These are phyloP conservation scores for Synanthedon andrenaeformis DNA, from an alignment of 2,888 invertebrate genomes.

Conservation along the genomic window DNA sequence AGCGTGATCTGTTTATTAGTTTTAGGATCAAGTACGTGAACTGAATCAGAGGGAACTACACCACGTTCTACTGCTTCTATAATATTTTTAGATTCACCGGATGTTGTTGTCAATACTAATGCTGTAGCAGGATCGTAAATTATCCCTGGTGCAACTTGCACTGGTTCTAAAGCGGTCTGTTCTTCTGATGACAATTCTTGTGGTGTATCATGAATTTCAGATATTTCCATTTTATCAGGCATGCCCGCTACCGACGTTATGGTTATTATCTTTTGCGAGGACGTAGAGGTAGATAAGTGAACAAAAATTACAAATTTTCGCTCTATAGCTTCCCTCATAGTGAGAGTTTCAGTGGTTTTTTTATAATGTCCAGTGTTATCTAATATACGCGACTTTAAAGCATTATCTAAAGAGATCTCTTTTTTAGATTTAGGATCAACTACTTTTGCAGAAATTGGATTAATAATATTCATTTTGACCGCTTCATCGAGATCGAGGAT, in stretches of 20 bases:
- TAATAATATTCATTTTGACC: slow-evolving; percentile 85
- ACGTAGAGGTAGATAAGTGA: slow-evolving; percentile 47
- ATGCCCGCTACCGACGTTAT: slow-evolving; percentile 79
- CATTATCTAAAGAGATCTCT: slow-evolving; percentile 75
- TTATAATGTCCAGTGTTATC: slow-evolving; percentile 84
- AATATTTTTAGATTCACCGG: slow-evolving; percentile 78
- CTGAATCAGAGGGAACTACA: slow-evolving; percentile 74
- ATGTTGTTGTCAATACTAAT: slow-evolving; percentile 78
- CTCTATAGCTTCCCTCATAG: slow-evolving; percentile 81
- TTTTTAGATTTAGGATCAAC: slow-evolving; percentile 81
- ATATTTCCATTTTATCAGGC: slow-evolving; percentile 79
- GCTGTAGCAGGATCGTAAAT: slow-evolving; percentile 85
- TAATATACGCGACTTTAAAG: slow-evolving; percentile 82
- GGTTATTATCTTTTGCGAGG: slow-evolving; percentile 74
- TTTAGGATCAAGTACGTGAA: slow-evolving; percentile 78
- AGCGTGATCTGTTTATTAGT: slow-evolving; percentile 76
- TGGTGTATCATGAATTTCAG: slow-evolving; percentile 45
- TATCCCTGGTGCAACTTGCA: slow-evolving; percentile 78
- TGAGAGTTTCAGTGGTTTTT: slow-evolving; percentile 59
- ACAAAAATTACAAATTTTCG: slow-evolving; percentile 74
- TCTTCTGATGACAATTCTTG: slow-evolving; percentile 29
- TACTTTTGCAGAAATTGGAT: slow-evolving; percentile 84
- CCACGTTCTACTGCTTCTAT: slow-evolving; percentile 83
- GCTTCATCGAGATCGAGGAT: slow-evolving; percentile 89
- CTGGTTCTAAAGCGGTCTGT: slow-evolving; percentile 71